phyloP scores from a whole-genome alignment of 2,797 vertebrate species.

The Potorous gilbertii region DNA sequence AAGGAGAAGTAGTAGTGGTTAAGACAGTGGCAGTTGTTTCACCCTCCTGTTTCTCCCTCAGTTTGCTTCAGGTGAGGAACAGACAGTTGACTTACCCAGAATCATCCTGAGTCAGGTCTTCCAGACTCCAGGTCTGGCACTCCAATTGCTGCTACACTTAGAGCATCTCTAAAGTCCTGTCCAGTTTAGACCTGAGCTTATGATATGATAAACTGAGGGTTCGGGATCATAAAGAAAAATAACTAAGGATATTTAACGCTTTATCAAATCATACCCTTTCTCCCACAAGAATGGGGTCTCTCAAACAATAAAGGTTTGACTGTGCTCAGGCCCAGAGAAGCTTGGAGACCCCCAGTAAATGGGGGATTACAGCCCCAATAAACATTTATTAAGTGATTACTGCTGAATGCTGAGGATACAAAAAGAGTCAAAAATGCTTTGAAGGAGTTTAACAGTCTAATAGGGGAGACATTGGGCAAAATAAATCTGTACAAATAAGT shows the following conservation, averaged over 20 bases:
- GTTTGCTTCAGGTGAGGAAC: not conserved
- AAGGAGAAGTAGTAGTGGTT: not conserved
- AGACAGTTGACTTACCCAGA: not conserved
- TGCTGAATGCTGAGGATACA: accelerated
- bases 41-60: not conserved
- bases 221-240: not conserved
- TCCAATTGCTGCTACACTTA: not conserved
- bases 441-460: not conserved
- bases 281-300: not conserved
- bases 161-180: not conserved
- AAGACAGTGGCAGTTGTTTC: not conserved
- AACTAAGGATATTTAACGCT: not conserved
- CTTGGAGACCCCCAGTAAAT: not conserved
- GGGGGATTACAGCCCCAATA: not conserved
- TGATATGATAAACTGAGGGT: not conserved
- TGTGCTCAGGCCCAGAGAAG: not conserved
- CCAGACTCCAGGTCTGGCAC: not conserved
- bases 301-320: not conserved
- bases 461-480: not conserved
- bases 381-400: not conserved
- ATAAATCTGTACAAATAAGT: not conserved
- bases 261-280: not conserved
- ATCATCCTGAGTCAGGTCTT: not conserved
- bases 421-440: not conserved
- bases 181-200: not conserved